Base-by-base conservation (phyloP, 2,888 invertebrate species). In the Osedax fenrisi region DNA sequence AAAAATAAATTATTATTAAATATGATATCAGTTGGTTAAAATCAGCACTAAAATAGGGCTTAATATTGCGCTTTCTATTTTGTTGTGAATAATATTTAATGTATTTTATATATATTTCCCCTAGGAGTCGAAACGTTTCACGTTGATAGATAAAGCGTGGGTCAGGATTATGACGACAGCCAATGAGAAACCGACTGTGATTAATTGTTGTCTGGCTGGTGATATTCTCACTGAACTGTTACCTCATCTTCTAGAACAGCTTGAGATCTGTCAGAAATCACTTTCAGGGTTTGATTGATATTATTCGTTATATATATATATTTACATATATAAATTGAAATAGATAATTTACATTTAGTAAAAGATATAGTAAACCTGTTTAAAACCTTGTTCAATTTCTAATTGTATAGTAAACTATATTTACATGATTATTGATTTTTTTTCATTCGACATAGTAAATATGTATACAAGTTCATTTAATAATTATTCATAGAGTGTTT, bases 201-300 rank as follows among this genome's bases (percentile, higher is more conserved):
- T 93, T 0, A 90, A 90, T 80, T 90, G 90, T 72, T 92, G 92
- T 82, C 90, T 91, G 0, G 89, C 89, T 0, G 92, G 93, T 82
- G 92, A 92, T 80, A 90, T 90, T 0, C 87, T 93, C 86, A 88
- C 89, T 2, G 90, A 90, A 80, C 86, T 91, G 26, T 84, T 93
- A 75, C 91, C 91, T 0, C 90, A 90, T 86, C 85, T 93, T 22
- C 86, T 90, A 76, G 92, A 92, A 79, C 92, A 93, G 85, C 85
- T 94, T 75, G 93, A 94, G 84, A 88, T 91, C 0, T 93, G 92
- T 81, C 92, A 93, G 84, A 93, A 92, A 83, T 92, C 92, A 5
- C 88, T 93, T 68, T 91, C 92, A 73, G 92, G 90, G 86, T 89
- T 86, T 72, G 78, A 5, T 41, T 10, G 17, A 41, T 41, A 41